Evolutionary conservation across 2,797 vertebrate genomes (phyloP).

Genomic region (Otolemur crassicaudatus): DNA sequence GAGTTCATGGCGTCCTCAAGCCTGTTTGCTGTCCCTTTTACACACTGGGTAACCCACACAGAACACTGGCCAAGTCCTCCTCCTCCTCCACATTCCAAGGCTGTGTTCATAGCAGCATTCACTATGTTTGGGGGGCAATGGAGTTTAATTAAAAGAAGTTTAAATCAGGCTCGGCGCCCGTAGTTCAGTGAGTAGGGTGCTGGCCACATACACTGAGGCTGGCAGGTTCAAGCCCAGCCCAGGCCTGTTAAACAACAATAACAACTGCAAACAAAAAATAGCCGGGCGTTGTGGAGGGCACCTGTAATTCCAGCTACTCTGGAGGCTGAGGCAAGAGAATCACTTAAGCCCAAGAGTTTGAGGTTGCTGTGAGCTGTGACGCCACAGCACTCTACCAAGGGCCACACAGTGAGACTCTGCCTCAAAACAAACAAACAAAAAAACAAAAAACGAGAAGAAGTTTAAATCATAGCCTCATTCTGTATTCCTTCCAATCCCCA

Average conservation of each 20-base stretch:
- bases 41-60: not conserved
- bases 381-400: too few relatives aligned
- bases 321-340: too few relatives aligned
- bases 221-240: too few relatives aligned
- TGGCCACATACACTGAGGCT: too few relatives aligned
- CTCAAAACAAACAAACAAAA: not conserved
- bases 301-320: too few relatives aligned
- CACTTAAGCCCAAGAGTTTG: too few relatives aligned
- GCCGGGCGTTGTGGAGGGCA: too few relatives aligned
- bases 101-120: not conserved
- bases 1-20: not conserved
- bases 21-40: not conserved
- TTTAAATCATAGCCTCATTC: not conserved
- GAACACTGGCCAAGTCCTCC: not conserved
- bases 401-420: too few relatives aligned
- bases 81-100: not conserved
- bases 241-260: too few relatives aligned
- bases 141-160: slow-evolving; percentile 23
- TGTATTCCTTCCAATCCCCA: not conserved
- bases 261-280: too few relatives aligned
- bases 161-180: not conserved
- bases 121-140: not conserved
- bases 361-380: too few relatives aligned
- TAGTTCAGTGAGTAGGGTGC: too few relatives aligned
- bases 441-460: not conserved